These are phyloP conservation scores for Drosophila diplacantha DNA, from an alignment of 2,888 invertebrate genomes.

Conservation along the genomic window DNA sequence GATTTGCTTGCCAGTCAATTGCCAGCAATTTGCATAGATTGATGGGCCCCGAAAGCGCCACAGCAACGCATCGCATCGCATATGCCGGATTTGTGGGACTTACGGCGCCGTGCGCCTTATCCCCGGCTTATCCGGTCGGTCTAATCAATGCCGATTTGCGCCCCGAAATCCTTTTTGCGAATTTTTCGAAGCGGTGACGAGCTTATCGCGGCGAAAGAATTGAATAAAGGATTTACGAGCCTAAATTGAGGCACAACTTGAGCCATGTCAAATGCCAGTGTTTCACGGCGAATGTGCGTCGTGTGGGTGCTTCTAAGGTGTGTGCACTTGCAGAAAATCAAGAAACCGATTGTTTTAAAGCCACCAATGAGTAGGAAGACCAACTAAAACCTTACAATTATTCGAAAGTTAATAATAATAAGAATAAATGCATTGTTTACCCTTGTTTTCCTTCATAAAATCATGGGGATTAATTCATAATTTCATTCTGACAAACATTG, in stretches of 20 bases:
- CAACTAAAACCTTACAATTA: background rate
- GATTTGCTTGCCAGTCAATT: conserved; percentile 61
- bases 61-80: background rate
- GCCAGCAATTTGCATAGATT: conserved; percentile 58
- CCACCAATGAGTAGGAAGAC: background rate
- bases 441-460: background rate
- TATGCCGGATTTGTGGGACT: conserved; percentile 42
- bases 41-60: conserved; percentile 4
- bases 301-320: background rate
- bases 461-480: background rate
- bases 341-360: background rate
- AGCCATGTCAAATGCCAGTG: conserved; percentile 56
- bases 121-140: conserved; percentile 25
- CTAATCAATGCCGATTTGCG: conserved; percentile 69
- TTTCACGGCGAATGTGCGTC: conserved; percentile 4
- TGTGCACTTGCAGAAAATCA: conserved; percentile 3
- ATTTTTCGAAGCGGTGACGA: conserved; percentile 52
- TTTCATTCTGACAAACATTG: background rate
- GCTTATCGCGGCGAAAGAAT: conserved; percentile 68
- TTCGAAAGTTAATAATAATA: background rate
- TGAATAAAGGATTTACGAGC: conserved; percentile 74
- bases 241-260: conserved; percentile 58
- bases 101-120: conserved; percentile 8
- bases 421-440: background rate
- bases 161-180: conserved; percentile 43